phyloP scores from a whole-genome alignment of 1,140 invertebrate species.

The Pteromalus puparum region DNA sequence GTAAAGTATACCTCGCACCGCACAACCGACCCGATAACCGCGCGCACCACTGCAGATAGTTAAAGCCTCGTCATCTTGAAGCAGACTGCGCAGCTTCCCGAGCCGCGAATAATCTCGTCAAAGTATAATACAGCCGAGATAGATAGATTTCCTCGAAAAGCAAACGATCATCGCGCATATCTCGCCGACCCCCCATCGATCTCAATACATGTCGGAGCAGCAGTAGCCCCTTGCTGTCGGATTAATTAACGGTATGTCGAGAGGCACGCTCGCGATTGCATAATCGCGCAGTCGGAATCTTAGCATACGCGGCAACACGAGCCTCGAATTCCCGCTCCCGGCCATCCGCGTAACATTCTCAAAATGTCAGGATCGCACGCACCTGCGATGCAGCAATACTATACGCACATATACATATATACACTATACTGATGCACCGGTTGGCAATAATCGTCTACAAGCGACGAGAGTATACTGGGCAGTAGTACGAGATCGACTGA shows the following conservation, averaged over 20 bases:
- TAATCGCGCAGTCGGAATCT: slow-evolving; percentile 8
- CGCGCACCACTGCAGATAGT: not conserved
- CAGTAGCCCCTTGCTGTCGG: not conserved
- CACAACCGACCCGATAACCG: too few species aligned
- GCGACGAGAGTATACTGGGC: too few species aligned
- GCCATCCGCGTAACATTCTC: not conserved
- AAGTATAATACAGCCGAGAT: not conserved
- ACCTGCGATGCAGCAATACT: not conserved
- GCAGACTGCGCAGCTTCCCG: not conserved
- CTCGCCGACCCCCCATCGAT: not conserved
- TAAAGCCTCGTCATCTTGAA: not conserved
- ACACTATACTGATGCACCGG: too few species aligned
- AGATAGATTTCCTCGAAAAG: not conserved
- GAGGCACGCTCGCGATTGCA: slow-evolving; percentile 2
- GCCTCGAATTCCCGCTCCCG: slow-evolving; percentile 2
- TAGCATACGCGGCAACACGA: not conserved
- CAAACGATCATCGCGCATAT: not conserved
- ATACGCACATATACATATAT: not conserved
- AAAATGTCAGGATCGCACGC: not conserved
- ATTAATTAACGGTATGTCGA: slow-evolving; percentile 21
- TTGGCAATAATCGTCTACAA: too few species aligned
- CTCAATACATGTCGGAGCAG: not conserved
- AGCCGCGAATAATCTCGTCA: not conserved
- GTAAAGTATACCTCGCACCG: too few species aligned
- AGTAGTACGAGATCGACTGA: too few species aligned